Base-by-base conservation (phyloP, 2,797 vertebrate species). In the Syngnathus acus region DNA sequence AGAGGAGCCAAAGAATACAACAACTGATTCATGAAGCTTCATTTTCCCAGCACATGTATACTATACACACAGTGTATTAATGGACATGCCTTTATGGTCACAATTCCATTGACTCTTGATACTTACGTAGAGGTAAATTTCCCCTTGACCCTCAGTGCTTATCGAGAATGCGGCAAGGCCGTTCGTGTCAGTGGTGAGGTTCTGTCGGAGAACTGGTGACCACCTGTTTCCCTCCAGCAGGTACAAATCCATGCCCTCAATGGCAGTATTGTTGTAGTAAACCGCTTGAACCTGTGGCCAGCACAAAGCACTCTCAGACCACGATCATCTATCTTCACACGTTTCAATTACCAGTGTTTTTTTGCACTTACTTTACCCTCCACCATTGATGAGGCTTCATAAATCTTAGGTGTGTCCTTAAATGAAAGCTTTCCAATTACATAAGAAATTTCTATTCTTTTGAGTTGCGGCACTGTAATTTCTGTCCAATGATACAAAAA, bases 161-260 rank as follows among this genome's bases (percentile, higher is more conserved):
- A 90, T 5, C 11, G 83, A 78, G 73, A 91, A 91, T 2, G 17
- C 4, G n/a, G 87, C 84, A 0, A 85, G 4, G 21, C 90, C 90
- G 1, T 83, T 6, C 1, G 14, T 43, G 69, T 88, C 71, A 1
- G 89, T 89, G 10, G 88, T 90, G 14, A 90, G 80, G 58, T 87
- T 90, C 32, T 74, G 66, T 0, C 82, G 19, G 5, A 0, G 26
- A 2, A 6, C 19, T n/a, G 42, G 0, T 0, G 59, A 8, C 83
- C 82, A 81, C 1, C 0, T n/a, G 9, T 60, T 5, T 2, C 75
- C 78, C 47, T 77, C 65, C 10, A 75, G 81, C 72, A 92, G 54
- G 71, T 87, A 80, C 5, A 92, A 21, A 0, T 6, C 1, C 71
- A 60, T 80, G 64, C 85, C 19, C 11, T 73, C 16, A 21, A 90